Base-by-base conservation (phyloP, 2,113 vertebrate genomes). In the Anoplopoma fimbria region DNA sequence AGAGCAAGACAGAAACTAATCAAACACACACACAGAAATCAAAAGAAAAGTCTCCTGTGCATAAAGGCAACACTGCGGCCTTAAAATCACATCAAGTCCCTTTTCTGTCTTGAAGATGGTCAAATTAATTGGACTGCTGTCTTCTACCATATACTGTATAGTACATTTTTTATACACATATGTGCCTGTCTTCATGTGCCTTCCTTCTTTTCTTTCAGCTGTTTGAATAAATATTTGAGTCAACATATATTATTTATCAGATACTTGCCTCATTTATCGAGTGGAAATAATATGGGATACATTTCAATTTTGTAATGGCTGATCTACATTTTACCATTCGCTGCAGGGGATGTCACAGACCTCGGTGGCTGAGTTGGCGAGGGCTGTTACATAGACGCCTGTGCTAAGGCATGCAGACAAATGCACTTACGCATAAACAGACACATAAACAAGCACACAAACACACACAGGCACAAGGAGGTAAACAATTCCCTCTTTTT, bases 221-320 rank as follows among this genome's bases (percentile, higher is more conserved):
- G 79, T 91, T 87, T 81, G 81, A 92, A 93, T 95, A 91, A 93
- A 95, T 95, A 93, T 95, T 91, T 94, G 85, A 93, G 71, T 79
- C 73, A 40, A 84, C 86, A 93, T 95, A 85, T 93, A 91, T 94
- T 94, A 94, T 94, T 95, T 85, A 94, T 93, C 88, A 91, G 83
- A 92, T 79, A 84, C 78, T 31, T 83, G 88, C 89, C 92, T 93
- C 91, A 94, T 93, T 93, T 92, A 93, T 93, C 75, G 88, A 91
- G 91, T 89, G 92, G 91, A 93, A 93, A 91, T 94, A 92, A 93
- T 90, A 80, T 72, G 71, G 81, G 91, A 89, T 93, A 93, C 84
- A 88, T 95, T 95, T 93, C 76, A 83, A 82, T 94, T 93, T 92
- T 91, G 87, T 82, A 79, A 77, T 63, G 82, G 91, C 87, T 91